Evolutionary conservation across 2,797 vertebrate species (phyloP), one percentile per base, ranked within the genome.

Genomic region (Rhinella marina): DNA sequence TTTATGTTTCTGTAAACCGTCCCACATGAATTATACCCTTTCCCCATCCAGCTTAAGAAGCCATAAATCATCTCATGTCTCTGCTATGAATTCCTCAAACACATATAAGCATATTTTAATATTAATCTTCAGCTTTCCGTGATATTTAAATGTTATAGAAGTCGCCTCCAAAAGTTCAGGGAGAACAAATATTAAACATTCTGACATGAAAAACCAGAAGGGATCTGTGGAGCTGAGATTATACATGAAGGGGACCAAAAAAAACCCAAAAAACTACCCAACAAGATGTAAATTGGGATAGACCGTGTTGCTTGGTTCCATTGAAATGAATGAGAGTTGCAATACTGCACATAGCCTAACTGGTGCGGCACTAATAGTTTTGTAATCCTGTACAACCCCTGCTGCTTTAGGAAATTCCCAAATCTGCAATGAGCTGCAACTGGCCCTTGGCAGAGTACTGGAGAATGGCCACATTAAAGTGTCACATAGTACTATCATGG

Each of bases 51-150:
- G 68, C 66, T 59, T 73, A 27, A 84, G 54, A 29, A 73, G 66
- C 21, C 82, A 84, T 84, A 57, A 84, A 84, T 84, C 82, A 73
- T 56, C 32, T 57, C 68, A 70, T 64, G n/a, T 56, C 52, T 57
- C 66, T 21, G 66, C 54, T 29, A 29, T 57, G 52, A 73, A 84
- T 73, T 56, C 50, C 52, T 73, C 52, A 72, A 57, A 73, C 66
- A 54, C 66, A 84, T 32, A 84, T 57, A 84, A 73, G 66, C 52
- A 84, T 84, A 84, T 84, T 84, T 84, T 84, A 84, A 84, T 84
- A 84, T 84, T 84, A 72, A 84, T 84, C 68, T 14, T 66, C 56
- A 81, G 80, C 32, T 32, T 81, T 32, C 79, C 50, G 81, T 72
- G 66, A 83, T 83, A 70, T 83, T 83, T 84, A 84, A 84, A 84